These are phyloP conservation scores for Channallabes apus DNA, from an alignment of 2,797 vertebrate genomes.

Conservation along the genomic window DNA sequence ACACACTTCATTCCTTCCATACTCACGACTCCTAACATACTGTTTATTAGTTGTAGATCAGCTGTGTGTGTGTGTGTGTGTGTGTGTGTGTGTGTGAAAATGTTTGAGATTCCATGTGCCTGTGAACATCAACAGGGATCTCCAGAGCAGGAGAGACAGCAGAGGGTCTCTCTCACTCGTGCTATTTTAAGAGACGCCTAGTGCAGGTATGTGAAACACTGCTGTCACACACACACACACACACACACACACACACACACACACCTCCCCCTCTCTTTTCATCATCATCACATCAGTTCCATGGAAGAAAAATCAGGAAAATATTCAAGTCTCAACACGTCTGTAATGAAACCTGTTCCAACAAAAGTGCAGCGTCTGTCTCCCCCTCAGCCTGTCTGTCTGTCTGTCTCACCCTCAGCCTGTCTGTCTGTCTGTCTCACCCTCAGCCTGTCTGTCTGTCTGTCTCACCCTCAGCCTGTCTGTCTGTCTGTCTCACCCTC, in stretches of 20 bases:
- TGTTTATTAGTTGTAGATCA: not conserved
- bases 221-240: not conserved
- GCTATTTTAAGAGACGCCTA: not conserved
- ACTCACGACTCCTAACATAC: not conserved
- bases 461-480: too few species aligned
- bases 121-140: not conserved
- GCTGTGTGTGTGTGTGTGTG: not conserved
- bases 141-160: not conserved
- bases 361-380: not conserved
- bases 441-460: too few species aligned
- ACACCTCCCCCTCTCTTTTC: not conserved
- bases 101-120: not conserved
- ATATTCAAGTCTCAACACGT: not conserved
- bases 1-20: not conserved
- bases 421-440: too few species aligned
- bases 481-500: too few species aligned
- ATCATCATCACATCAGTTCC: not conserved
- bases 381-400: too few species aligned
- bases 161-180: not conserved
- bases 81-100: not conserved
- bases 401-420: too few species aligned
- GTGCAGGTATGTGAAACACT: constrained; percentile 14
- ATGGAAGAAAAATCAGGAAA: not conserved
- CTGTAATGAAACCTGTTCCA: not conserved
- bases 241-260: too few species aligned